These are phyloP conservation scores for Phaethon lepturus DNA, from an alignment of 2,113 vertebrate species.

Conservation along the genomic window DNA sequence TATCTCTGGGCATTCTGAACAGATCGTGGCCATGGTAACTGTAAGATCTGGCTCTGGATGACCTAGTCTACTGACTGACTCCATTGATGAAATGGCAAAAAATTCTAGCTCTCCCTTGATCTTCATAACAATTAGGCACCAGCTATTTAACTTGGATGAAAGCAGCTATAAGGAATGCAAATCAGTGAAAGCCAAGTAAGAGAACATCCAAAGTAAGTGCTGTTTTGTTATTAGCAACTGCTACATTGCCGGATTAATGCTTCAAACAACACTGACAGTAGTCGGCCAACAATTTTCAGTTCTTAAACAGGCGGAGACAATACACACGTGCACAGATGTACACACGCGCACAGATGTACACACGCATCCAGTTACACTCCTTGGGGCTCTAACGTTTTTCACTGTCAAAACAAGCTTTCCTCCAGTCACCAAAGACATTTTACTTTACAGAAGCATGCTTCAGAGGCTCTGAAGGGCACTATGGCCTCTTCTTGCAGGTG, in stretches of 20 bases:
- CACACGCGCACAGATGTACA: background rate
- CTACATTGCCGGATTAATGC: background rate
- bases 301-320: background rate
- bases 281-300: background rate
- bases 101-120: background rate
- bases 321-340: background rate
- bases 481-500: background rate
- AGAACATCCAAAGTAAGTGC: background rate
- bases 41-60: background rate
- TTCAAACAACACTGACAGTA: background rate
- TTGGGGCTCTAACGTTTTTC: background rate
- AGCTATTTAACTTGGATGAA: background rate
- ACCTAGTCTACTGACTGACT: background rate
- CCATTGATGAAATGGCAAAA: background rate
- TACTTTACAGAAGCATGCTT: background rate
- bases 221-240: background rate
- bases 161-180: background rate
- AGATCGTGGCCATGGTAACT: background rate
- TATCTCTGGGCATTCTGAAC: background rate
- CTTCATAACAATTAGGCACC: background rate
- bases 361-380: background rate
- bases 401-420: background rate
- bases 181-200: background rate
- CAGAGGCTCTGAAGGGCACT: background rate
- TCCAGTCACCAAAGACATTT: background rate